Conservation (phyloP, 2,113 vertebrate genomes). For the Chauna torquata region DNA sequence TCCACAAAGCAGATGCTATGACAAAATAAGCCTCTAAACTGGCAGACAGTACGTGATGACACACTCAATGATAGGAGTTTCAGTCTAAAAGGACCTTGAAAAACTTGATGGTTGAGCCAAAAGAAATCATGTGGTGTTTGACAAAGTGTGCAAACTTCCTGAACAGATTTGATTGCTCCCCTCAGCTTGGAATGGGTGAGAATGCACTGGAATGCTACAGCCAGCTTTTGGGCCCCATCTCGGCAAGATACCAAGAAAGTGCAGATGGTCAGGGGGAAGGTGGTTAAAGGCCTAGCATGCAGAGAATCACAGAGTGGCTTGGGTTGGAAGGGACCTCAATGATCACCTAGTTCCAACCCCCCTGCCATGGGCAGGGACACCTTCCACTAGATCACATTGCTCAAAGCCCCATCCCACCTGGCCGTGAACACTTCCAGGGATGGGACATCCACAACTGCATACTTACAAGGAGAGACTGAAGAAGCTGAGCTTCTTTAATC, state of each 20-base stretch:
- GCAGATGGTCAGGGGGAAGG: not conserved
- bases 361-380: no score
- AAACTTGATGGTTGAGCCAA: not conserved
- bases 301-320: not conserved
- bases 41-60: not conserved
- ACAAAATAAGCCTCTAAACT: not conserved
- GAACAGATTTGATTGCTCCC: not conserved
- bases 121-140: not conserved
- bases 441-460: not conserved
- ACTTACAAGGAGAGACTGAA: not conserved
- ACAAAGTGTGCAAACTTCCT: not conserved
- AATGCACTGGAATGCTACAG: not conserved
- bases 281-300: not conserved
- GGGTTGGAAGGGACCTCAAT: not conserved
- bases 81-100: not conserved
- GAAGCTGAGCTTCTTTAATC: not conserved
- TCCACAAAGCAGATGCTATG: not conserved
- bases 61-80: not conserved
- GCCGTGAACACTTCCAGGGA: not conserved
- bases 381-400: not conserved
- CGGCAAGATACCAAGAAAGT: not conserved
- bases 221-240: not conserved
- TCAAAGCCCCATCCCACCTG: not conserved
- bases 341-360: not conserved
- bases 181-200: not conserved